phyloP scores from a whole-genome alignment of 2,888 invertebrate species.

The Dolomedes plantarius region DNA sequence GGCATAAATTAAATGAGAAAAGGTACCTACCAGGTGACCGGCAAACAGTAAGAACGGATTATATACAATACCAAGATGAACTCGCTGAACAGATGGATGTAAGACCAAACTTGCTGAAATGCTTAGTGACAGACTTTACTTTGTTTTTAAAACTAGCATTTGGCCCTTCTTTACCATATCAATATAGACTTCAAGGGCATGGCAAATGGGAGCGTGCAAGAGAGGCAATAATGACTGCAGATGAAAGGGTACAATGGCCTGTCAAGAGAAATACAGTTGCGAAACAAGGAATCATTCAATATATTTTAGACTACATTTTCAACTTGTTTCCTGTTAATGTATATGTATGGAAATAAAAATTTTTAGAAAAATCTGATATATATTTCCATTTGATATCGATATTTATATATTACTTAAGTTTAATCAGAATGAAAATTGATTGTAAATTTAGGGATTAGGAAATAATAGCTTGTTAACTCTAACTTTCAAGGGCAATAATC shows the following conservation, averaged over 20 bases:
- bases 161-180: conserved; percentile 76
- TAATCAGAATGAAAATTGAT: no score
- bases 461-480: no score
- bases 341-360: no score
- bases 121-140: conserved; percentile 74
- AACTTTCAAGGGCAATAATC: no score
- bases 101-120: conserved; percentile 76
- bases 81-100: conserved; percentile 77
- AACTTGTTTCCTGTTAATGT: no score
- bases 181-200: conserved; percentile 77
- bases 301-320: no score
- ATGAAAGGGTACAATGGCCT: conserved; percentile 62
- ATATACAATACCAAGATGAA: conserved; percentile 77
- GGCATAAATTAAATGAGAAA: conserved; percentile 1
- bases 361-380: no score
- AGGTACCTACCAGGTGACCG: conserved; percentile 30
- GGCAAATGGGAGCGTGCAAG: conserved; percentile 77
- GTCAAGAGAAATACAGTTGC: no score
- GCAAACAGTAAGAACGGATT: conserved; percentile 72
- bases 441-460: no score
- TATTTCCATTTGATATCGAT: no score
- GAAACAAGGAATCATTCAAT: no score
- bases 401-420: no score
- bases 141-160: conserved; percentile 75
- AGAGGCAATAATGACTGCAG: conserved; percentile 76